A percentile compares a stretch with the other conserved stretches of the same genome.
These are phyloP conservation scores for Vulpes ferrilata DNA, from an alignment of 2,113 vertebrate genomes.

Conservation along the genomic window DNA sequence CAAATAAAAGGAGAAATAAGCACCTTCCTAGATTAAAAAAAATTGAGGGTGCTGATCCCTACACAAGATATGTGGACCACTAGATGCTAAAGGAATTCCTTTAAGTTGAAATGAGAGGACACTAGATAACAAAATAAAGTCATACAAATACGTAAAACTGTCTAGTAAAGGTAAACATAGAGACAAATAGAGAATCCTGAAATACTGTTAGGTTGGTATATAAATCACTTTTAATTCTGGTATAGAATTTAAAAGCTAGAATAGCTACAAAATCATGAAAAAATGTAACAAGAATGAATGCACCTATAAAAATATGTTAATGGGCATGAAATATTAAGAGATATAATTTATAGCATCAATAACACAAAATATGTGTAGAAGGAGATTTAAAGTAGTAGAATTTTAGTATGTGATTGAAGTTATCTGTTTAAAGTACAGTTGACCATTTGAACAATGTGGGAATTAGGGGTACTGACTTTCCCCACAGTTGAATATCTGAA, in stretches of 20 bases:
- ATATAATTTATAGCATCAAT: background rate
- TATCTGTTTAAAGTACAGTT: background rate
- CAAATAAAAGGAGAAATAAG: background rate
- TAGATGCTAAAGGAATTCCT: background rate
- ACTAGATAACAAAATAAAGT: background rate
- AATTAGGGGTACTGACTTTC: background rate
- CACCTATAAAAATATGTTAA: background rate
- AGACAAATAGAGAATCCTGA: background rate
- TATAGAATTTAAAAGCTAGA: background rate
- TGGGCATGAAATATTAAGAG: background rate
- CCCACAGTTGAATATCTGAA: background rate
- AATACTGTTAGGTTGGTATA: background rate
- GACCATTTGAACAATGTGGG: background rate
- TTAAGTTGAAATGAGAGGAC: background rate
- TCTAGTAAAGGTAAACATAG: background rate
- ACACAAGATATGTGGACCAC: background rate
- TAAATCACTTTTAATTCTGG: background rate
- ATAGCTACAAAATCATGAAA: background rate
- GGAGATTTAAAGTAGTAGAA: background rate
- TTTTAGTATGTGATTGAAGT: background rate
- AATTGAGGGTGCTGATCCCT: background rate
- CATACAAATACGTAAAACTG: background rate
- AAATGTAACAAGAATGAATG: no score
- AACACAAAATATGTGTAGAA: background rate
- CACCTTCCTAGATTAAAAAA: background rate